Percentiles rank a stretch among this genome's conserved stretches.
Conservation (phyloP, 2,113 vertebrate species). For the Mohoua ochrocephala region DNA sequence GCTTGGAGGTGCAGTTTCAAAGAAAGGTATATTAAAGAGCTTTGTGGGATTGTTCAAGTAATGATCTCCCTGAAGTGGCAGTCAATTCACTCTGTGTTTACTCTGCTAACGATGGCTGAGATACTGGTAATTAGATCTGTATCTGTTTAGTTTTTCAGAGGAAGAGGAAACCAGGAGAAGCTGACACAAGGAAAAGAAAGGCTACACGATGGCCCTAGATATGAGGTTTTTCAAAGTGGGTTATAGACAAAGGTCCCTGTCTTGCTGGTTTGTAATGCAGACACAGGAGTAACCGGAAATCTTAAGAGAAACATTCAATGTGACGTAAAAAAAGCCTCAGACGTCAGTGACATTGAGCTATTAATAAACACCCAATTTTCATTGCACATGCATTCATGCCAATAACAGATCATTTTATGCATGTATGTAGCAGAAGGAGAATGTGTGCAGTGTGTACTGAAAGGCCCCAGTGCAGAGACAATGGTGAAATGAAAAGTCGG, state of each 20-base stretch:
- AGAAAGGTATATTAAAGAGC: neutral
- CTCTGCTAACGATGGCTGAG: neutral
- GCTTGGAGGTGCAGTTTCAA: neutral
- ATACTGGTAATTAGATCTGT: neutral
- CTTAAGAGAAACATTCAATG: neutral
- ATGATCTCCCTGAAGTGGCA: conserved; percentile 14
- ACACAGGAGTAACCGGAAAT: neutral
- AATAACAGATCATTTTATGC: neutral
- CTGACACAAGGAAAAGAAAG: neutral
- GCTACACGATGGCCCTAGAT: neutral
- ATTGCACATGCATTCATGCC: neutral
- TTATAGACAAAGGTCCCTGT: neutral
- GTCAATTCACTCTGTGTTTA: neutral
- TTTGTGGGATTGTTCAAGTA: neutral
- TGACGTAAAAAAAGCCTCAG: neutral
- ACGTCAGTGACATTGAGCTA: neutral
- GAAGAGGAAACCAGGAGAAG: neutral
- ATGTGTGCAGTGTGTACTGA: neutral
- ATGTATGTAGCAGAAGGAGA: neutral
- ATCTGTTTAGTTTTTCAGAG: neutral
- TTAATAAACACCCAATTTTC: neutral
- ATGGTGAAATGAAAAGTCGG: neutral
- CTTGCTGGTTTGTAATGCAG: neutral
- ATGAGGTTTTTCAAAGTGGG: neutral
- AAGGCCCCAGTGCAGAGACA: neutral